Base-by-base conservation (phyloP, 2,888 invertebrate species). In the Aleiodes testaceus region DNA sequence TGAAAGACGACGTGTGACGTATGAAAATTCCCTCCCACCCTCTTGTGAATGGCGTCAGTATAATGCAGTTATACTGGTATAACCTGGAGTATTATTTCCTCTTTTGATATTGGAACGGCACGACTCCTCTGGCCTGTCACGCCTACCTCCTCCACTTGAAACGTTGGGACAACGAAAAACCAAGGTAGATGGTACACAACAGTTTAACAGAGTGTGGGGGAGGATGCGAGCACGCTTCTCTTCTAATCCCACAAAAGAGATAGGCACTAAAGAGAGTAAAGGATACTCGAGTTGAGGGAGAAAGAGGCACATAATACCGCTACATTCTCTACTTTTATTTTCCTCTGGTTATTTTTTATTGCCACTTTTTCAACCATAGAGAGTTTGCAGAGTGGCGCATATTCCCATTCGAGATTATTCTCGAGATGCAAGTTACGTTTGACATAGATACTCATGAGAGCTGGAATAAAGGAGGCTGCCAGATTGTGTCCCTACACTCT, bases 41-140 rank as follows among this genome's bases (percentile, higher is more conserved):
- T n/a, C 3, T 36, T 7, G 2, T 36, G 3, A 53, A 53, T 53
- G 53, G 26, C 26, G 53, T 53, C 53, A 53, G 42, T 11, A 42
- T 84, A 83, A 85, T 82, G 79, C 82, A 80, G 80, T 84, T 85
- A 82, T 79, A 6, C 82, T 81, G 77, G 80, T 82, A 81, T 14
- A 16, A 16, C 77, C 77, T 72, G 68, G 73, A 68, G 80, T 79
- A 81, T 84, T 84, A 82, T 85, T 84, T 82, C 80, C 79, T 79
- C 78, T 80, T 80, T 83, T 81, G 80, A 82, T 82, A 83, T 81
- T 80, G 80, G 76, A 81, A 79, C 78, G 73, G 64, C 71, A 72
- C 70, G 66, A 72, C 42, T 55, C 73, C 64, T 71, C 67, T 53
- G 47, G 61, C 70, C 68, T 52, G 50, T 72, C 63, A 52, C 65